Base-by-base conservation (phyloP, 2,888 invertebrate species). In the Plebejus argus region DNA sequence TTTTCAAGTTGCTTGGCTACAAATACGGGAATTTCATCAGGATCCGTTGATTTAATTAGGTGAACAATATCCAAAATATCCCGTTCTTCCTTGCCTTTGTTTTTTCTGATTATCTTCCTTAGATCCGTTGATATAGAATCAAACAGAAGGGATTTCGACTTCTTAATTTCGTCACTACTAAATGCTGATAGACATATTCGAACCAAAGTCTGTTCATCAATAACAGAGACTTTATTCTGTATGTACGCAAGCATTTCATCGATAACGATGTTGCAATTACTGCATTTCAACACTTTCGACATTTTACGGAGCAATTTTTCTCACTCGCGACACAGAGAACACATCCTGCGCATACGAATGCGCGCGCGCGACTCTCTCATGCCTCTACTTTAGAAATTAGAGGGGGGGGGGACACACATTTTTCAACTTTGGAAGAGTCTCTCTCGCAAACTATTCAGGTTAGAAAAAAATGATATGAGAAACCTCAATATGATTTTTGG, bases 1-100 rank as follows among this genome's bases (percentile, higher is more conserved):
- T 53, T 82, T 10, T 81, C 79, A 8, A 82, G 39, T 1, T 81
- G 77, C 15, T 78, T 66, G 3, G 82, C 81, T 20, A 82, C 81
- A 75, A 81, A 81, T 1, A 81, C 76, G 1, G 81, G 81, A 23
- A 81, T 76, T 33, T 77, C 15, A 56, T 82, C 79, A 8, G 82
- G 81, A 39, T 82, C 79, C 20, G 79, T 70, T 10, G 15, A 45
- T 76, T 81, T 82, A 53, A 81, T 78, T 2, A 81, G 18, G n/a
- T 33, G 74, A 1, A 82, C 79, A 10, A 82, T 82, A 33, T 82
- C 81, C 7, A 76, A 2, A 15, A 78, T 18, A 1, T 70, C 20
- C n/a, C 80, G 76, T 77, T 79, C 81, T 39, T 80, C 78, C 74
- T 81, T 80, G 20, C 79, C 81, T 71, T 79, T 77, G 35, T 76